phyloP scores from a whole-genome alignment of 2,797 vertebrate genomes.

The Platyrinchus mystaceus region DNA sequence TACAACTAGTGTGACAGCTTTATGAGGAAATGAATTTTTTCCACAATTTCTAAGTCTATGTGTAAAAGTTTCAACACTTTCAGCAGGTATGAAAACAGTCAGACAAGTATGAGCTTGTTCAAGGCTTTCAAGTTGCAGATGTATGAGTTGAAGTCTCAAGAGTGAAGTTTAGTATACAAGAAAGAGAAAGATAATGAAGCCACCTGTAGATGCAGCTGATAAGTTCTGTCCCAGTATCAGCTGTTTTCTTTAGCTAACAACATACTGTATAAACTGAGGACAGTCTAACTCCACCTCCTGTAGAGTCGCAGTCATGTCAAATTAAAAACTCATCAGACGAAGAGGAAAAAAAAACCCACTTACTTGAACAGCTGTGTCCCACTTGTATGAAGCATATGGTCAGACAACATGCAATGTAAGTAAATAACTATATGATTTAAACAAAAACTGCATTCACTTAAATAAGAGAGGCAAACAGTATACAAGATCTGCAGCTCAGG shows the following conservation, averaged over 20 bases:
- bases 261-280: background rate
- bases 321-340: slow-evolving; percentile 33
- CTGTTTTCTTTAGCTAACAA: background rate
- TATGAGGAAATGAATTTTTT: background rate
- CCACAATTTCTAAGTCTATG: background rate
- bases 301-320: background rate
- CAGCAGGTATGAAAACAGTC: background rate
- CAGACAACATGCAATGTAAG: background rate
- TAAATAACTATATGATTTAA: background rate
- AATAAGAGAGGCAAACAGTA: background rate
- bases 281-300: background rate
- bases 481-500: background rate
- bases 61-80: background rate
- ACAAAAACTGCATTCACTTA: background rate
- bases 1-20: background rate
- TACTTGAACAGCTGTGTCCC: background rate
- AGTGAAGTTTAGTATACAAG: background rate
- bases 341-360: background rate
- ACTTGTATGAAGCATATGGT: slow-evolving; percentile 12
- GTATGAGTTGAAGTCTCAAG: background rate
- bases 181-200: background rate
- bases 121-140: background rate
- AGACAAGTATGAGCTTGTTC: background rate
- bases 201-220: background rate
- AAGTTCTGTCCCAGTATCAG: background rate